Conservation (phyloP, 2,797 vertebrate genomes). For the Tolypeutes matacus region DNA sequence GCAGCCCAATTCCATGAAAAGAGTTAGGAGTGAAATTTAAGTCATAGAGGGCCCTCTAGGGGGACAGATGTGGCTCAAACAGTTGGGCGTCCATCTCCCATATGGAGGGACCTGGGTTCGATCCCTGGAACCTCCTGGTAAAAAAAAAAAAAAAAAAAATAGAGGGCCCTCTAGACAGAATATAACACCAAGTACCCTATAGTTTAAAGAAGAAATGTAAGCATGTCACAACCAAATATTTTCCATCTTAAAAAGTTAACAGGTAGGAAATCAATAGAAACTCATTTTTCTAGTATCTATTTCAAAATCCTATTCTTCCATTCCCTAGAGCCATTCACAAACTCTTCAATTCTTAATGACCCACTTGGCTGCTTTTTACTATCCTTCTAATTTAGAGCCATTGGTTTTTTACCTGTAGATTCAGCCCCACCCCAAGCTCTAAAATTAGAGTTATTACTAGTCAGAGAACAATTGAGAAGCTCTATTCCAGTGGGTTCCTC, state of each 20-base stretch:
- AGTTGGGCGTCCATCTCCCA: no score
- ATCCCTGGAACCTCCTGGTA: no score
- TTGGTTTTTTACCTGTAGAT: constrained; percentile 33
- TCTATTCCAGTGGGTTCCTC: background rate
- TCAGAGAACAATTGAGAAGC: constrained; percentile 47
- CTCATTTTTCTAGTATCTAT: background rate
- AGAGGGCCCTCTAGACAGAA: background rate
- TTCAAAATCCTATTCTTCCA: constrained; percentile 6
- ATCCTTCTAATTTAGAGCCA: constrained; percentile 43
- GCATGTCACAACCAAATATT: background rate
- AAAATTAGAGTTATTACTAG: constrained; percentile 37
- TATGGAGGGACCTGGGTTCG: no score
- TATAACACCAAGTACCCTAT: background rate
- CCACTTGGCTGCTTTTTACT: constrained; percentile 17
- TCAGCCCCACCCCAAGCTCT: background rate
- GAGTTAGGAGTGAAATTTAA: background rate
- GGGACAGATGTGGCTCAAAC: no score
- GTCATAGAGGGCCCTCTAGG: background rate
- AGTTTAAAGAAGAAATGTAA: background rate
- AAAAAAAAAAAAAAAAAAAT: no score
- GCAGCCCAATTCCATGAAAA: background rate
- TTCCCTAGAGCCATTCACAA: constrained; percentile 18
- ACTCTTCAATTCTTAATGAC: background rate
- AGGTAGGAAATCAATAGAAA: background rate
- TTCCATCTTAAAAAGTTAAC: background rate